Conservation (phyloP, 2,888 invertebrate species). For the Brachypalpus laphriformis region DNA sequence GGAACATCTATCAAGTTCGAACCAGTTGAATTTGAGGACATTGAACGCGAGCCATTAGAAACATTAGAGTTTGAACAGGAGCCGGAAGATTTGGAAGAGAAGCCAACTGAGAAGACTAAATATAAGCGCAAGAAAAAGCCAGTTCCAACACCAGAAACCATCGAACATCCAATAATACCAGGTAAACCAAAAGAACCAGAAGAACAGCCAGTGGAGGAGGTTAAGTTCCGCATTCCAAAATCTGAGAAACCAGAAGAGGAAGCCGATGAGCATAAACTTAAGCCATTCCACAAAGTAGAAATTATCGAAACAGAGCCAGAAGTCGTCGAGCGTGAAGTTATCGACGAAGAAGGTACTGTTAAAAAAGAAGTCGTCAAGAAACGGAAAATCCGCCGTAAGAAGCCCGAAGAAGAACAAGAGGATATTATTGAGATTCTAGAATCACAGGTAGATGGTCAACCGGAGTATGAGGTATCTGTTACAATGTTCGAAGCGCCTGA, state of each 20-base stretch:
- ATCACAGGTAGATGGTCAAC: constrained; percentile 80
- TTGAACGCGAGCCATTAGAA: constrained; percentile 51
- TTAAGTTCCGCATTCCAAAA: constrained; percentile 78
- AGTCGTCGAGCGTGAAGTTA: constrained; percentile 72
- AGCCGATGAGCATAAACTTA: constrained; percentile 74
- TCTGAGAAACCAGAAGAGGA: constrained; percentile 74
- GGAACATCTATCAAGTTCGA: constrained; percentile 75
- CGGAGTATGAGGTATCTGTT: constrained; percentile 82
- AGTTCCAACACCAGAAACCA: constrained; percentile 68
- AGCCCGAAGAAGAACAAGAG: constrained; percentile 81
- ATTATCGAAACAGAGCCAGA: constrained; percentile 78
- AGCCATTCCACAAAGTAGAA: constrained; percentile 77
- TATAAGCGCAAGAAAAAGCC: constrained; percentile 79
- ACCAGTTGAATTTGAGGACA: constrained; percentile 68
- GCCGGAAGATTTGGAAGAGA: constrained; percentile 77
- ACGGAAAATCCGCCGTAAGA: constrained; percentile 80
- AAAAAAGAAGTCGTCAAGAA: constrained; percentile 79
- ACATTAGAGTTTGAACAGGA: constrained; percentile 45
- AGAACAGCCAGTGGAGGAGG: constrained; percentile 75
- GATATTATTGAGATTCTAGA: constrained; percentile 82
- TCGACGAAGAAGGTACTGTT: constrained; percentile 77
- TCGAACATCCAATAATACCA: constrained; percentile 78
- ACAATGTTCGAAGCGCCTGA: constrained; percentile 79
- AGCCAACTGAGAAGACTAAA: constrained; percentile 78
- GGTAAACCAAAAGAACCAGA: constrained; percentile 78